Base-by-base conservation (phyloP, 2,113 vertebrate species). In the Glaucomys volans region DNA sequence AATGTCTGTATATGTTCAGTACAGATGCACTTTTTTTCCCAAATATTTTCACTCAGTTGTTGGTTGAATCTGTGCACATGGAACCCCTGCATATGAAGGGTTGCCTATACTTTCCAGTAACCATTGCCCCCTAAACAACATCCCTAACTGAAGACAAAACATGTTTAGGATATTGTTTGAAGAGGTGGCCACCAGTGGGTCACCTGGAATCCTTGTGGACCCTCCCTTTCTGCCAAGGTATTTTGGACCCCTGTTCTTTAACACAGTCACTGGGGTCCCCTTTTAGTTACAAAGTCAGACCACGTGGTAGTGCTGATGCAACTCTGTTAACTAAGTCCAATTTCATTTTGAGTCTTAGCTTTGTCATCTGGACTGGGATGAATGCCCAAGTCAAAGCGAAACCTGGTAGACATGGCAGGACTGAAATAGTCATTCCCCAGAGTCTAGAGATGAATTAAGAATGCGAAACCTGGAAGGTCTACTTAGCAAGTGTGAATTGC, bases 371-470 rank as follows among this genome's bases (percentile, higher is more conserved):
- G 57, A 93, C 44, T 87, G 71, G 64, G 87, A 81, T 95, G 37
- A 66, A 84, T 11, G 24, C 59, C 52, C 40, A 50, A 52, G 85
- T 90, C 92, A 96, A 86, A 86, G 86, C 35, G 77, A 96, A 96
- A 95, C 67, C 76, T 67, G 90, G 59, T 94, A 69, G 77, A 54
- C 52, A 87, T 40, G 47, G 40, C 57, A 71, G 30, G 28, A 42
- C 35, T 64, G 11, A 96, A 77, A 88, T 28, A 82, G 72, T 8
- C 57, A 40, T 4, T 30, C 35, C 64, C 13, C 77, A 80, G 71
- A 91, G 44, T 80, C 37, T 91, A 76, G 94, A 88, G 92, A 93
- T 66, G 85, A 95, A 67, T 47, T 77, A 72, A 87, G 95, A 85
- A 94, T 64, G 47, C 10, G 4, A 62, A 79, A 32, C 47, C 79